Conservation (phyloP, 64 coral and sea anemone genomes). For the Pocillopora verrucosa region DNA sequence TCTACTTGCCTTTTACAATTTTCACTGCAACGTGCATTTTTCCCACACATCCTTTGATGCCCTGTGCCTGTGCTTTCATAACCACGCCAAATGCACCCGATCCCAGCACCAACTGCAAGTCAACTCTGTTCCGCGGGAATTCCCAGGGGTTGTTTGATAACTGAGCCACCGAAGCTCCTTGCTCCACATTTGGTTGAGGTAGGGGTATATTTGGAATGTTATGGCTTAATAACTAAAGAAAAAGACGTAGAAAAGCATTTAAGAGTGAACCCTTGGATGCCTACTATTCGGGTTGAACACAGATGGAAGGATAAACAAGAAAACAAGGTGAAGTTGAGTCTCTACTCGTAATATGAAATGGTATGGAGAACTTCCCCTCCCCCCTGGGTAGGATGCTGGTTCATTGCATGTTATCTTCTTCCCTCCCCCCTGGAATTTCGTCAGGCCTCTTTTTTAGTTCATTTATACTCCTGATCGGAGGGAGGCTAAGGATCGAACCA, state of each 20-base stretch:
- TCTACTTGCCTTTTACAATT: constrained; percentile 87
- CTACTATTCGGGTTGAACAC: no score
- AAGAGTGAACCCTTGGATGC: background rate
- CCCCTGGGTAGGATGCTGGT: no score
- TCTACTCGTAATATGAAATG: no score
- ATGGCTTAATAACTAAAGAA: constrained; percentile 22
- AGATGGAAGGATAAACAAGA: no score
- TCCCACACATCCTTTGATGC: constrained; percentile 92
- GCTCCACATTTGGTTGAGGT: constrained; percentile 46
- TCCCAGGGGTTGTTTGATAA: constrained; percentile 94
- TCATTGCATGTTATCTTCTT: no score
- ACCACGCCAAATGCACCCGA: constrained; percentile 98
- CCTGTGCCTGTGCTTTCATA: constrained; percentile 97
- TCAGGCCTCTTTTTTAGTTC: no score
- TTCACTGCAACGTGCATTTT: constrained; percentile 93
- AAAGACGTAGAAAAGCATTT: background rate
- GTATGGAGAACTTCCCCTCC: no score
- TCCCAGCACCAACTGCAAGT: constrained; percentile 71
- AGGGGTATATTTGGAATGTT: constrained; percentile 19
- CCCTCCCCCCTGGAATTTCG: no score
- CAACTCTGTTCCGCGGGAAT: constrained; percentile 86
- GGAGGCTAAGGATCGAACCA: no score
- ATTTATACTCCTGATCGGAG: no score
- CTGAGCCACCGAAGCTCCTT: constrained; percentile 24
- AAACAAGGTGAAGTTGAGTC: no score